A percentile compares a stretch with the other conserved stretches of the same genome.
Conservation (phyloP, 1,140 invertebrate genomes). For the Mactra quadrangularis region DNA sequence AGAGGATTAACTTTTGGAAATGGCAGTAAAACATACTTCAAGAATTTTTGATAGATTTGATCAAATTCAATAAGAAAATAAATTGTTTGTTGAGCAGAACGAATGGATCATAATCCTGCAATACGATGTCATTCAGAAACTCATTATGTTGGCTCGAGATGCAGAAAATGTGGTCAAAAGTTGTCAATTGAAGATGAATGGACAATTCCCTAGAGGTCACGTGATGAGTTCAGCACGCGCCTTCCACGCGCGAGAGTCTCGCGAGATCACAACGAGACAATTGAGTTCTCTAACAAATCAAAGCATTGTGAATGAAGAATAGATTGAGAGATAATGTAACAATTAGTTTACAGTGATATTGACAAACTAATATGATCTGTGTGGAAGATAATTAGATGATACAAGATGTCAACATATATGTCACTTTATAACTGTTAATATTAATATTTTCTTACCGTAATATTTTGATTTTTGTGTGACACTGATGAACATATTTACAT, state of each 20-base stretch:
- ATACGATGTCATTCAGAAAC: slow-evolving; percentile 55
- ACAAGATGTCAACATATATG: not conserved
- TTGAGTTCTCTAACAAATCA: slow-evolving; percentile 45
- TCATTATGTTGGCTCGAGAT: slow-evolving; percentile 49
- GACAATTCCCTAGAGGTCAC: slow-evolving; percentile 57
- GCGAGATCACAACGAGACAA: slow-evolving; percentile 24
- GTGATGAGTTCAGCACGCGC: slow-evolving; percentile 55
- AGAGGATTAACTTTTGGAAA: slow-evolving; percentile 26
- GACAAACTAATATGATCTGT: not conserved
- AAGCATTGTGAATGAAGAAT: slow-evolving; percentile 41
- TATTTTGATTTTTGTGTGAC: slow-evolving; percentile 4
- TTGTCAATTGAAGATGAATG: slow-evolving; percentile 60
- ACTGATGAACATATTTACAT: slow-evolving; percentile 17
- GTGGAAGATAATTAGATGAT: slow-evolving; percentile 9
- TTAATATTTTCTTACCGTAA: slow-evolving; percentile 22
- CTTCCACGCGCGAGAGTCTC: slow-evolving; percentile 30
- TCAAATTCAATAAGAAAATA: slow-evolving; percentile 62
- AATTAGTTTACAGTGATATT: slow-evolving; percentile 34
- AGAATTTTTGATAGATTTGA: slow-evolving; percentile 53
- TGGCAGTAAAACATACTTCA: slow-evolving; percentile 28
- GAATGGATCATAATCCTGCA: slow-evolving; percentile 54
- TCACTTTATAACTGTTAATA: slow-evolving; percentile 14
- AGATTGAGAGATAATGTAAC: slow-evolving; percentile 52
- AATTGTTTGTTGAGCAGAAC: slow-evolving; percentile 62
- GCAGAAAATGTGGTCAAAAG: slow-evolving; percentile 57